phyloP scores from a whole-genome alignment of 2,888 invertebrate species.

The Microctonus aethiopoides region DNA sequence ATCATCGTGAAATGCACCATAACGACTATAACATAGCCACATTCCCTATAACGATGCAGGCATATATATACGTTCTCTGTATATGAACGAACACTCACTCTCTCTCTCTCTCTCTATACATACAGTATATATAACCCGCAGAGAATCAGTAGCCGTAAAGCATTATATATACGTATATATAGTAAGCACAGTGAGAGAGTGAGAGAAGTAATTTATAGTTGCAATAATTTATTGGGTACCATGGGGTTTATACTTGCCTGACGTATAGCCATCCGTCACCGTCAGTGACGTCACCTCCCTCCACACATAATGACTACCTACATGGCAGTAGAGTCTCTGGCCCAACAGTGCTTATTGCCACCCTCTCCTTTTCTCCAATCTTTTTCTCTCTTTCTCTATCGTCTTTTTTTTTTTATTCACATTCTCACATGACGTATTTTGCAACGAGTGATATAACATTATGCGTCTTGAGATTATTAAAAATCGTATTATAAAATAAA shows the following conservation, averaged over 20 bases:
- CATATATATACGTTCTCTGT: conserved; percentile 28
- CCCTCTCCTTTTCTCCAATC: conserved; percentile 36
- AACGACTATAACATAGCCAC: conserved; percentile 35
- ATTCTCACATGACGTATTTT: conserved; percentile 10
- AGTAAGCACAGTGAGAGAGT: conserved; percentile 50
- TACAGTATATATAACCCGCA: conserved; percentile 48
- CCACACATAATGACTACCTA: conserved; percentile 68
- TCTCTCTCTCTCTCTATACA: too few species aligned
- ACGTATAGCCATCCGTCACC: conserved; percentile 68
- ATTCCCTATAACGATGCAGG: conserved; percentile 45
- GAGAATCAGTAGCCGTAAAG: conserved; percentile 62
- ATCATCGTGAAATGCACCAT: conserved; percentile 21
- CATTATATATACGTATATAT: conserved; percentile 58
- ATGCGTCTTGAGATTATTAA: neutral
- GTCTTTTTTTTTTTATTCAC: too few species aligned
- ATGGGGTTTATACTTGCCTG: conserved; percentile 68
- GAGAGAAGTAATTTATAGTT: conserved; percentile 68
- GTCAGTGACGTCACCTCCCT: conserved; percentile 67
- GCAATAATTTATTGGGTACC: conserved; percentile 68
- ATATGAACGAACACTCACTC: conserved; percentile 34
- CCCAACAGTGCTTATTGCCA: conserved; percentile 38
- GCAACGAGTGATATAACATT: neutral
- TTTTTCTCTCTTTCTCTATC: conserved; percentile 5
- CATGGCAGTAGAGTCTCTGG: conserved; percentile 47
- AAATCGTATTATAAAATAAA: neutral